These are phyloP conservation scores for Aphelocoma californica DNA, from an alignment of 2,797 vertebrate genomes.

Conservation along the genomic window DNA sequence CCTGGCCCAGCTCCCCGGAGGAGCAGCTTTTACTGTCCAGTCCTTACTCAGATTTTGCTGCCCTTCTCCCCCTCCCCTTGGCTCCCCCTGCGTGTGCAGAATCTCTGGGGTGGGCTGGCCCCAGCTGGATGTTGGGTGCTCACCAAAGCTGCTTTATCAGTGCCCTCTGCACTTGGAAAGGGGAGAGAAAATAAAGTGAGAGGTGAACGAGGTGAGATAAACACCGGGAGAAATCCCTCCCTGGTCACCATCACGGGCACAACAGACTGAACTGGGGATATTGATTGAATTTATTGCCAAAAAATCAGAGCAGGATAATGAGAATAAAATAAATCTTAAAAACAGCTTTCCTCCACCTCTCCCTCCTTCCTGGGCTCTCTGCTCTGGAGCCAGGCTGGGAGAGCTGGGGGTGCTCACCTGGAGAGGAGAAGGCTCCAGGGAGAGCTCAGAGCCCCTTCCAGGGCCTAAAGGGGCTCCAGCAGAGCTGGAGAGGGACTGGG, in stretches of 20 bases:
- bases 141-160: not conserved
- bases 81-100: not conserved
- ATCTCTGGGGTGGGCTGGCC: not conserved
- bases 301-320: not conserved
- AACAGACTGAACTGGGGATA: not conserved
- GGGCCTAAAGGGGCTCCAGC: not conserved
- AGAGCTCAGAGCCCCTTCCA: rapidly evolving
- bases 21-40: not conserved
- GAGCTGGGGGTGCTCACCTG: not conserved
- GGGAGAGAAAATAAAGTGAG: not conserved
- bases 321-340: not conserved
- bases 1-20: not conserved
- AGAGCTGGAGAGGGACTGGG: not conserved
- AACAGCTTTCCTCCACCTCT: not conserved
- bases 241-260: not conserved
- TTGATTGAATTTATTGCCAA: not conserved
- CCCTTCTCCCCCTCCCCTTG: not conserved
- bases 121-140: not conserved
- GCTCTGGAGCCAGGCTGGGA: not conserved
- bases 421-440: not conserved
- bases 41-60: not conserved
- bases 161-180: not conserved
- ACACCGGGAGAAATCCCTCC: not conserved
- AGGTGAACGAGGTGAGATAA: not conserved
- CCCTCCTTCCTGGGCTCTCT: not conserved